Base-by-base conservation (phyloP, 2,113 vertebrate genomes). In the Lates calcarifer region DNA sequence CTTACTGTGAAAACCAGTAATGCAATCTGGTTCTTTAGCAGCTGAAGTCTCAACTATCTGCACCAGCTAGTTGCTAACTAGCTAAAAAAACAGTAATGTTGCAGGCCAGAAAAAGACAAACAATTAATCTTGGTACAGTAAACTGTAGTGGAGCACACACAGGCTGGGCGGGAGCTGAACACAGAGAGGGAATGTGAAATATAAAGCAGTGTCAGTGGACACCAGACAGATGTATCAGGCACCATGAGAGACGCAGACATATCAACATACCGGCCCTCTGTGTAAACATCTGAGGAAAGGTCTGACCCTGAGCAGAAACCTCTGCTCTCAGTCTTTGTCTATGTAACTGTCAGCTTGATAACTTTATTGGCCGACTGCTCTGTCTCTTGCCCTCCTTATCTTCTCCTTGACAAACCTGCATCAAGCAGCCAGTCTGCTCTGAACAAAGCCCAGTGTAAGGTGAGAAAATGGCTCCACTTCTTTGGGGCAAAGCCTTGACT, bases 381-480 rank as follows among this genome's bases (percentile, higher is more conserved):
- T n/a, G 20, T 82, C 49, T 63, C 61, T 70, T 1, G 2, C 51
- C 64, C 17, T 56, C 29, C 55, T 63, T 53, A 17, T 68, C 28
- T 51, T 13, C 20, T 56, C 35, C 64, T 60, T 49, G 6, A 58
- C n/a, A 51, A 71, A 57, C 37, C 60, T 22, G 12, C 43, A 22
- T 60, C 24, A 60, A 74, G 64, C 13, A 3, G 29, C 26, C 0
- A 0, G 53, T 72, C 74, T 76, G 39, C 41, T 1, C 4, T 3
- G 2, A 81, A 84, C 74, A 84, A 79, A 64, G 65, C 22, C 37
- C 28, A 35, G 33, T 79, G 72, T 69, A 69, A 85, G 68, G 39
- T 67, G 68, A 92, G 60, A 81, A 87, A 85, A 61, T 6, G 22
- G 31, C 37, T 41, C 51, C 28, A 53, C 45, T 55, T 77, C 77